phyloP scores from a whole-genome alignment of 2,888 invertebrate genomes.

The Pheosia tremula region DNA sequence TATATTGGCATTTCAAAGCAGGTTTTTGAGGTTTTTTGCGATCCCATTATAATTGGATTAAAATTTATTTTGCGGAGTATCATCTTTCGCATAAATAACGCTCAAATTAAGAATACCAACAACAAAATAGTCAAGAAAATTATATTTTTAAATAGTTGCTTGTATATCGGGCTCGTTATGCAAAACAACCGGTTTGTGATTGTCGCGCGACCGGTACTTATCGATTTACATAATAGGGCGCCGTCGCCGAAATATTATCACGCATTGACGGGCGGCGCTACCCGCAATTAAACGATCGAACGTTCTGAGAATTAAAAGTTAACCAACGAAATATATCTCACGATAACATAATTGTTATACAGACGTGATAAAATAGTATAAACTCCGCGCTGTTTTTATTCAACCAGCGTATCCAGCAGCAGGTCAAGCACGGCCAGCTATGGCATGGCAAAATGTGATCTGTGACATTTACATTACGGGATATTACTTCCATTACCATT shows the following conservation, averaged over 20 bases:
- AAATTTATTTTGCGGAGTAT: background rate
- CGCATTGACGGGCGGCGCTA: conserved; percentile 18
- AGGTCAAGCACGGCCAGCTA: no score
- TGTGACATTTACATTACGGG: no score
- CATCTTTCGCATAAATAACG: background rate
- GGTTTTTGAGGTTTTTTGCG: no score
- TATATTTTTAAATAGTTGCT: background rate
- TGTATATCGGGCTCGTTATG: background rate
- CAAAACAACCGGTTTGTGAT: conserved; percentile 21
- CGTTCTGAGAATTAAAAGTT: conserved; percentile 9
- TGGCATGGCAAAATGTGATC: no score
- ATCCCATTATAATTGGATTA: background rate
- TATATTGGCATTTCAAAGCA: background rate
- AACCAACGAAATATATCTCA: no score
- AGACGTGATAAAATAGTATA: no score
- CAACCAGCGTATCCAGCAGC: no score
- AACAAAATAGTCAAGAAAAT: background rate
- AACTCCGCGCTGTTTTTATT: no score
- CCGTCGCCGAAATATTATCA: conserved; percentile 36
- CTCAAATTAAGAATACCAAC: background rate
- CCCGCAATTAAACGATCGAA: conserved; percentile 26
- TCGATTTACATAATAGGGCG: conserved; percentile 34
- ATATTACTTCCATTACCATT: no score
- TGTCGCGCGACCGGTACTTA: conserved; percentile 11
- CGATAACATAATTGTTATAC: no score